These are phyloP conservation scores for Eupsittula cactorum DNA, from an alignment of 2,113 vertebrate species.

Conservation along the genomic window DNA sequence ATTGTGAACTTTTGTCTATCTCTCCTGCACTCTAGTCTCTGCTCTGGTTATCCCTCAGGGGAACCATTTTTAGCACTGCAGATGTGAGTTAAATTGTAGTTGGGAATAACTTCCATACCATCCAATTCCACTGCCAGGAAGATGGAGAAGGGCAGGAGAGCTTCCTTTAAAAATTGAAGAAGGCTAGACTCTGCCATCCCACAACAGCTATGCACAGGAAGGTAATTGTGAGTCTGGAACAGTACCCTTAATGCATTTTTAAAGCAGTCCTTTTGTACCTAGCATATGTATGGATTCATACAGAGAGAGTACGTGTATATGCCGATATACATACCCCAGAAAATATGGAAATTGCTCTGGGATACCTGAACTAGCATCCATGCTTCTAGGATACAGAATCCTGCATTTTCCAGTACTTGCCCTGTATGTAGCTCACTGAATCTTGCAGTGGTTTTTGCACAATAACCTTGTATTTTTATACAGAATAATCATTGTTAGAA, in stretches of 20 bases:
- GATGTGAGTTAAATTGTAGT: background rate
- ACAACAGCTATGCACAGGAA: background rate
- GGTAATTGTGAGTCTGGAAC: background rate
- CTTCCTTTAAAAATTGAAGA: background rate
- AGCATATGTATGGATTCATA: background rate
- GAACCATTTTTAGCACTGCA: background rate
- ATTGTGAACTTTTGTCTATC: constrained; percentile 12
- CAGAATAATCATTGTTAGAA: background rate
- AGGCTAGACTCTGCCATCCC: background rate
- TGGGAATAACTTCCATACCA: background rate
- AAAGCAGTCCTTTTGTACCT: background rate
- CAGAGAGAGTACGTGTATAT: background rate
- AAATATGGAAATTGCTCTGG: background rate
- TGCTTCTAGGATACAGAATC: background rate
- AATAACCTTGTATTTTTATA: background rate
- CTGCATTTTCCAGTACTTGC: background rate
- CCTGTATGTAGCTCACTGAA: background rate
- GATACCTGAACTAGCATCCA: background rate
- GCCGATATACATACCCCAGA: background rate
- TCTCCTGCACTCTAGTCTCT: constrained; percentile 2
- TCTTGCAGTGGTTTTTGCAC: background rate
- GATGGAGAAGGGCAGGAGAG: background rate
- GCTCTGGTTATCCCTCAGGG: background rate
- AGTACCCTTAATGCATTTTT: background rate
- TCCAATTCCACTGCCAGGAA: background rate